Percentiles rank a stretch among this genome's conserved stretches.
Evolutionary conservation across 2,888 invertebrate genomes (phyloP).

Genomic region (Cheilosia pagana): DNA sequence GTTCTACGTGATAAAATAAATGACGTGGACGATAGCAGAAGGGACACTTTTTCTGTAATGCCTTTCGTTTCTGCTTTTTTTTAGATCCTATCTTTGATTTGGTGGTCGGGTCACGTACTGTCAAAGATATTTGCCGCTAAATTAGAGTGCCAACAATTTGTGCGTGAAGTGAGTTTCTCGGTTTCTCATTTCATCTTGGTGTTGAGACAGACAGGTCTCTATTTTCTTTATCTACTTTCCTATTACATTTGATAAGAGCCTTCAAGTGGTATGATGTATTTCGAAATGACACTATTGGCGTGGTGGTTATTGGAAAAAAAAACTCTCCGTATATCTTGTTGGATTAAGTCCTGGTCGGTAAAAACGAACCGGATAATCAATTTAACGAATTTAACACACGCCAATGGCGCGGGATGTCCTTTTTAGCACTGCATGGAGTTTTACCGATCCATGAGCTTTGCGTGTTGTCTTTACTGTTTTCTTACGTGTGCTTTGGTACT

Average conservation of each 20-base stretch:
- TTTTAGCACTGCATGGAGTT: not conserved
- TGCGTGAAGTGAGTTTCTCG: slow-evolving; percentile 30
- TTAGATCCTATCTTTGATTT: slow-evolving; percentile 32
- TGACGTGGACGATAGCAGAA: not conserved
- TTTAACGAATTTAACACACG: slow-evolving; percentile 29
- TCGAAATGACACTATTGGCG: not conserved
- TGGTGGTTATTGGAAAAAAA: slow-evolving; percentile 20
- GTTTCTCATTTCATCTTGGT: slow-evolving; percentile 25
- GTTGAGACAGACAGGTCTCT: not conserved
- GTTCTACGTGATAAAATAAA: slow-evolving; percentile 38
- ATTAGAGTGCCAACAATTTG: slow-evolving; percentile 44
- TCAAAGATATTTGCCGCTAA: slow-evolving; percentile 45
- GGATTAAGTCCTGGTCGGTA: slow-evolving; percentile 36
- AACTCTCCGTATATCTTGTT: slow-evolving; percentile 7
- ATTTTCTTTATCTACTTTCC: no score
- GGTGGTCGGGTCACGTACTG: slow-evolving; percentile 43
- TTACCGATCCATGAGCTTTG: slow-evolving; percentile 16
- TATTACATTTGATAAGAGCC: not conserved
- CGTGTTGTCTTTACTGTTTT: slow-evolving; percentile 27
- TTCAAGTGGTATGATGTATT: not conserved
- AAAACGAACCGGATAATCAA: slow-evolving; percentile 31
- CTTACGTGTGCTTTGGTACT: not conserved
- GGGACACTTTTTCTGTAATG: slow-evolving; percentile 11
- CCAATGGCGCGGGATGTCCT: not conserved
- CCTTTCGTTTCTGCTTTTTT: slow-evolving; percentile 9